phyloP scores from a whole-genome alignment of 2,113 vertebrate genomes.

The Anhinga rufa region DNA sequence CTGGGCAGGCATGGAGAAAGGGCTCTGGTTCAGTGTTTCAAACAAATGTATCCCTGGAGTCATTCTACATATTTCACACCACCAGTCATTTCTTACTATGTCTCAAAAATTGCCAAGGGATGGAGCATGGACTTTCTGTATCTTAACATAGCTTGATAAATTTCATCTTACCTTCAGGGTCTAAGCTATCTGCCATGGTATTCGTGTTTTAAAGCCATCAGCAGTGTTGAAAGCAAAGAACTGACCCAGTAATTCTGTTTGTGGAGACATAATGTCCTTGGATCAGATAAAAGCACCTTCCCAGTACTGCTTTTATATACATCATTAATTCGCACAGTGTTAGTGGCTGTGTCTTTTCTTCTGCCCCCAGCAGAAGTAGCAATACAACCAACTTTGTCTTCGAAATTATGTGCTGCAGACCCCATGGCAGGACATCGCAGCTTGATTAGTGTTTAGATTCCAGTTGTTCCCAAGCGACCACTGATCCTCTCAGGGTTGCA shows the following conservation, averaged over 20 bases:
- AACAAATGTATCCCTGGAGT: background rate
- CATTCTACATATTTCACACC: background rate
- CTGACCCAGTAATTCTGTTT: constrained; percentile 42
- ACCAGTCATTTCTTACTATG: background rate
- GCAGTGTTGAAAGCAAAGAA: constrained; percentile 8
- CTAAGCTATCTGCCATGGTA: background rate
- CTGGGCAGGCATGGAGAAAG: background rate
- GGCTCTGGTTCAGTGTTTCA: background rate
- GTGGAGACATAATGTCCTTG: constrained; percentile 17
- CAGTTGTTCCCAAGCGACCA: fast-evolving
- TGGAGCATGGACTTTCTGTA: background rate
- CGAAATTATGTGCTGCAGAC: background rate
- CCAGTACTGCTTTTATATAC: background rate
- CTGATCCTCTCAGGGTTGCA: background rate
- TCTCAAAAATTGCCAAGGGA: background rate
- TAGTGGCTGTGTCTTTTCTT: background rate
- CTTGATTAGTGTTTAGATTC: background rate
- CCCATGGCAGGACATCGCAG: fast-evolving
- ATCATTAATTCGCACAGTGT: background rate
- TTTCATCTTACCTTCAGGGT: background rate
- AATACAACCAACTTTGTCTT: background rate
- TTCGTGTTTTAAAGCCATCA: background rate
- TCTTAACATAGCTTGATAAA: background rate
- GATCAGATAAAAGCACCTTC: constrained; percentile 33
- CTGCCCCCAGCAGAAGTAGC: background rate